Evolutionary conservation across 1,140 invertebrate species (phyloP), one percentile per base, ranked within the genome.

Genomic region (Anastrepha obliqua): DNA sequence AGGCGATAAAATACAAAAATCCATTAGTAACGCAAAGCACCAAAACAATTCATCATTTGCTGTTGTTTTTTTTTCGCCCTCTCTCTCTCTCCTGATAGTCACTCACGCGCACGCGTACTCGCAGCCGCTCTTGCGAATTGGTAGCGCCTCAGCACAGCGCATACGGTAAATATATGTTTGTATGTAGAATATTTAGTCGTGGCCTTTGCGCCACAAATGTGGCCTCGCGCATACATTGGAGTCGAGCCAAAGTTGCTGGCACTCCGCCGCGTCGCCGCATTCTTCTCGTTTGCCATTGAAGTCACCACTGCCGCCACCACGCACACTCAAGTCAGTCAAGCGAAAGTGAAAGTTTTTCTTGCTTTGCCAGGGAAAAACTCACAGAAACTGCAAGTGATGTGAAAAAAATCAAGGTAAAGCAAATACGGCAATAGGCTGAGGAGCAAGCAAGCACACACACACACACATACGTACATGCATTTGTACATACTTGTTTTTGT

Each of bases 311-410:
- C 11, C 29, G 39, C 11, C 8, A 47, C 17, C 39, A 74, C 44
- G 0, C 17, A 47, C 42, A 47, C 70, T 2, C 67, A 44, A 20
- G 74, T 29, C 17, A 47, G 44, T 81, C 44, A 29, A 81, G 47
- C 74, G 74, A 81, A 81, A 81, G 74, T 81, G 74, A 81, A 81
- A 81, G 74, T 81, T 81, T 55, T 7, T 3, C 47, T 81, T n/a
- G 74, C 47, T 29, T 29, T 9, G 29, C 15, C 47, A 55, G 47
- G 9, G 51, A 55, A 55, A 55, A 55, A 29, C 74, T 81, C 44
- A 81, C 55, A 81, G 47, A 55, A 81, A 81, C 47, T 81, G 47
- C 47, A 81, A 81, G 47, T 81, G 17, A 51, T 42, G 74, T 58
- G 47, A 11, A 81, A 47, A 81, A 81, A 81, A 81, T 81, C 74